Conservation (phyloP, 2,113 vertebrate genomes). For the Suricata suricatta region DNA sequence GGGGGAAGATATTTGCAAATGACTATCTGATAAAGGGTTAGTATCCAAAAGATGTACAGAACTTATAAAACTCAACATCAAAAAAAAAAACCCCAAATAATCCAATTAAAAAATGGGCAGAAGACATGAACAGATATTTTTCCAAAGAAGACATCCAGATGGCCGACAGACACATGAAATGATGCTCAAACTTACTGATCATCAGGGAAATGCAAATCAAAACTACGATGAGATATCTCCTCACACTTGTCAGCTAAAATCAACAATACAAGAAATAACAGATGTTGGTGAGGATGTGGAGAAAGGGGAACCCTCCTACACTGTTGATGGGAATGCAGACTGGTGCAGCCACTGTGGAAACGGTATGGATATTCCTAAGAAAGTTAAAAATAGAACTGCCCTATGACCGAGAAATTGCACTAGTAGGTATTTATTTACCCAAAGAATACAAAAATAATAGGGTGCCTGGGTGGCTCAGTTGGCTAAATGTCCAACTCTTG, state of each 20-base stretch:
- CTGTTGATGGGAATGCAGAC: not conserved
- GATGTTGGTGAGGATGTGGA: not conserved
- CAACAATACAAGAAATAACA: not conserved
- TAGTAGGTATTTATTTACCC: not conserved
- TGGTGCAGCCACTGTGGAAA: not conserved
- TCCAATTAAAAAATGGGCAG: not conserved
- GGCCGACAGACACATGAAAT: not conserved
- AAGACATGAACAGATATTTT: not conserved
- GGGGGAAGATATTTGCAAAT: not conserved
- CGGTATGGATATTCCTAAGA: not conserved
- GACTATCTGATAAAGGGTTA: not conserved
- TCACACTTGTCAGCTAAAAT: not conserved
- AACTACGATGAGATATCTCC: not conserved
- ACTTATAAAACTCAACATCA: not conserved
- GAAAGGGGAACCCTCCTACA: not conserved
- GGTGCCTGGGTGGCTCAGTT: no score
- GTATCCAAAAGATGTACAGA: not conserved
- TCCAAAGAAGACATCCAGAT: not conserved
- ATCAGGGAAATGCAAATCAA: not conserved
- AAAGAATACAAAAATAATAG: not conserved
- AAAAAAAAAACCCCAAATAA: not conserved
- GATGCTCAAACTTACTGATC: not conserved
- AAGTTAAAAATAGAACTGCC: not conserved
- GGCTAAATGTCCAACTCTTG: no score
- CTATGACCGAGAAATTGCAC: not conserved